These are phyloP conservation scores for Lytechinus pictus DNA, from an alignment of 35 echinoderm and acorn worm genomes.

Conservation along the genomic window DNA sequence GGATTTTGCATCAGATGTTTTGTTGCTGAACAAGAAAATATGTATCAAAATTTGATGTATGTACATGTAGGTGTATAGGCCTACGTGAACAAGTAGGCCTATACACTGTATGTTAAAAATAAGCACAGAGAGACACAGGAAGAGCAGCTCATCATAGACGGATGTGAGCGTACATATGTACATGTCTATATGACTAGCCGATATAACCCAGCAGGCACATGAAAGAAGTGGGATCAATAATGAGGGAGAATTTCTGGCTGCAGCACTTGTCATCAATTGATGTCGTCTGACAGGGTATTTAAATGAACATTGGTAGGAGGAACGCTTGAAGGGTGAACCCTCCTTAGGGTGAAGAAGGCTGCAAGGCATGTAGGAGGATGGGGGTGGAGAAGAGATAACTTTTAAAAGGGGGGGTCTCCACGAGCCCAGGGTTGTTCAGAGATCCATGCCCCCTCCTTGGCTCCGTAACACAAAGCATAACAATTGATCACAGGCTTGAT, in stretches of 20 bases:
- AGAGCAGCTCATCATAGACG: not conserved
- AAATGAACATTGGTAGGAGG: not conserved
- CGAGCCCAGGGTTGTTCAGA: too few relatives aligned
- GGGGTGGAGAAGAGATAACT: not conserved
- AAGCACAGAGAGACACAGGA: not conserved
- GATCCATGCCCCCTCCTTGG: too few relatives aligned
- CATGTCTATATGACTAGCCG: not conserved
- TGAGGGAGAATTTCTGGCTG: not conserved
- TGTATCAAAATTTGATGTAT: not conserved
- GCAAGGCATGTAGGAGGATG: not conserved
- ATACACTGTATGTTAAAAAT: not conserved
- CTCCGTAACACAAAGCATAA: too few relatives aligned
- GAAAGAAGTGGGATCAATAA: not conserved
- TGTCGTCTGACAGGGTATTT: not conserved
- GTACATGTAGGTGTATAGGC: not conserved
- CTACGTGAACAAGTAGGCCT: not conserved
- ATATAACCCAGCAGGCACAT: not conserved
- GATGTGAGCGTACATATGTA: not conserved
- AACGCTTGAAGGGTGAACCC: not conserved
- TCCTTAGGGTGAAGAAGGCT: not conserved
- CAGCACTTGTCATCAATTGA: not conserved
- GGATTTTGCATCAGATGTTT: not conserved
- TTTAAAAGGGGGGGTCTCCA: not conserved
- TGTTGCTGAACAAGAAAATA: not conserved
- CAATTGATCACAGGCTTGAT: too few relatives aligned